Conservation (phyloP, 2,113 vertebrate species). For the Stigmatopora argus region DNA sequence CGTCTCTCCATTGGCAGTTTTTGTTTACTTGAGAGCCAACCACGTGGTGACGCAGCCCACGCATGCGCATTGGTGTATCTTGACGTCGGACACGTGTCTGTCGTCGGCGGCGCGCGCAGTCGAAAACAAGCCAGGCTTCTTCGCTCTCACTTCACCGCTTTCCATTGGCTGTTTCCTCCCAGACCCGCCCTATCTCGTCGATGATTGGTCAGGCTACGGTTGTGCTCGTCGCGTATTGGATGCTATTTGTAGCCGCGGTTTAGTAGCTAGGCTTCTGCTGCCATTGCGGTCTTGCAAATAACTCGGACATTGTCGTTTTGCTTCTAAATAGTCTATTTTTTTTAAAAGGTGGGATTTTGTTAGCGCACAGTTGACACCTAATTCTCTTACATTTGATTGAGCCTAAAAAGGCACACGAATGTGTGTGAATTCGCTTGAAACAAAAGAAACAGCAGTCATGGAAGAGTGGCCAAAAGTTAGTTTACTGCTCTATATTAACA, state of each 20-base stretch:
- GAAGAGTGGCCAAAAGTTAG: background rate
- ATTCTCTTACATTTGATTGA: background rate
- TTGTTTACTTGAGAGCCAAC: slow-evolving; percentile 60
- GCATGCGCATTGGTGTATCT: slow-evolving; percentile 32
- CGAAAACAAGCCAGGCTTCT: slow-evolving; percentile 48
- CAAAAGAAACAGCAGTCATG: background rate
- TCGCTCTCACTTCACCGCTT: slow-evolving; percentile 16
- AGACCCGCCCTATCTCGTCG: slow-evolving; percentile 7
- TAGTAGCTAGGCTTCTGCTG: slow-evolving; percentile 55
- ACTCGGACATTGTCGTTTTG: slow-evolving; percentile 12
- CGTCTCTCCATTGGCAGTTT: background rate
- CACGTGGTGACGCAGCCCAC: slow-evolving; percentile 57
- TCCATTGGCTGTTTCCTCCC: slow-evolving; percentile 42
- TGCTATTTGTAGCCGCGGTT: slow-evolving; percentile 47
- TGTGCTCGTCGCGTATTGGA: slow-evolving; percentile 46
- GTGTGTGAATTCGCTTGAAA: background rate
- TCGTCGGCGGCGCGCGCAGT: slow-evolving; percentile 49
- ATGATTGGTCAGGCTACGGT: slow-evolving; percentile 28
- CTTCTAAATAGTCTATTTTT: background rate
- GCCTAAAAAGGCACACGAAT: background rate
- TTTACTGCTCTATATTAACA: background rate
- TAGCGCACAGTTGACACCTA: background rate
- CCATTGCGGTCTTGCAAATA: slow-evolving; percentile 15
- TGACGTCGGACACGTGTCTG: slow-evolving; percentile 41
- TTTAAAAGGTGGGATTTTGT: too few species aligned